Base-by-base conservation (phyloP, 2,113 vertebrate species). In the Lipotes vexillifer region DNA sequence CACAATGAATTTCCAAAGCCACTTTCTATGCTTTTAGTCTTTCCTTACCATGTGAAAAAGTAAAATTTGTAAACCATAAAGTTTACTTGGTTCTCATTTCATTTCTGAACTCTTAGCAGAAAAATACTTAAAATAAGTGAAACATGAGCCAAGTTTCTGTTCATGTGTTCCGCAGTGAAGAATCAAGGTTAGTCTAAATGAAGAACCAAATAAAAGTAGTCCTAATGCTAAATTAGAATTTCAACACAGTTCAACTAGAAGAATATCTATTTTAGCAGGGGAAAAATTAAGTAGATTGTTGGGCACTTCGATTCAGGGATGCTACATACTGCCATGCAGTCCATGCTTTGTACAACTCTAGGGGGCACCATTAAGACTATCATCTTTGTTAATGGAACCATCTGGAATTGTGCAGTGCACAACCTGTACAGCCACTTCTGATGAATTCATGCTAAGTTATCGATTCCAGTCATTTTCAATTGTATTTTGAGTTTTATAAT, bases 1-100 rank as follows among this genome's bases (percentile, higher is more conserved):
- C 13, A 89, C 93, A 85, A 41, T 86, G 29, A 87, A 90, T 75
- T 88, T 90, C 95, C 87, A 80, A 94, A 95, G 68, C 29, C 66
- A 87, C 52, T 71, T 77, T 46, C 14, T 44, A 55, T 25, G 68
- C 31, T 59, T 92, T 82, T 36, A 38, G 74, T 33, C 84, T 44
- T 59, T 29, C 36, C 29, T 63, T 46, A 36, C 49, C 21, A 61
- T 46, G 59, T 96, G 20, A 96, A 75, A 74, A 33, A 69, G 57
- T 69, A 78, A 94, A 95, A 86, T 68, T 72, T 88, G 4, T 46
- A 84, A 93, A 77, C 18, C 18, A 23, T 83, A 84, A 78, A 78
- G 15, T 27, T 96, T 52, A 44, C 33, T 77, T 63, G 78, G 81
- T 93, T 84, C 55, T 84, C 89, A 93, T 92, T 81, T 94, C 29